Evolutionary conservation across 2,113 vertebrate species (phyloP).

Genomic region (Macquaria australasica): DNA sequence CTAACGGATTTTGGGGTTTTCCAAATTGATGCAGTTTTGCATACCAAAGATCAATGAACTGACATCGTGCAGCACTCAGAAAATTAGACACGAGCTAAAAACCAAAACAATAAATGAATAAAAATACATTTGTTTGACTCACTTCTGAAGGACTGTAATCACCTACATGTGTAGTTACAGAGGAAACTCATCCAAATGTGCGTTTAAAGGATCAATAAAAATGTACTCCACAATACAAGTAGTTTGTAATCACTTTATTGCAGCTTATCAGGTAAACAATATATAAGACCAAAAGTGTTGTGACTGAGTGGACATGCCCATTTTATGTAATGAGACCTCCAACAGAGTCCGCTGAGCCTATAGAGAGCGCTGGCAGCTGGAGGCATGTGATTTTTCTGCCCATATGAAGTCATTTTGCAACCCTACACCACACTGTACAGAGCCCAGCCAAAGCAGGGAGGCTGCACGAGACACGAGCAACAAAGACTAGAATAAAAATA

Average conservation of each 20-base stretch:
- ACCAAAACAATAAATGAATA: not conserved
- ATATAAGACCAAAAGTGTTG: conserved; percentile 85
- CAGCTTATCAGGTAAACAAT: conserved; percentile 82
- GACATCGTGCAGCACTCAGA: conserved; percentile 1
- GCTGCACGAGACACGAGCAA: conserved; percentile 71
- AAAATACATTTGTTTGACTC: not conserved
- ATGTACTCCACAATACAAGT: conserved; percentile 51
- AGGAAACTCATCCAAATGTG: conserved; percentile 3
- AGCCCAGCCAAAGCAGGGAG: conserved; percentile 67
- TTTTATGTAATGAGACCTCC: conserved; percentile 73
- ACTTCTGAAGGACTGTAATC: conserved; percentile 1
- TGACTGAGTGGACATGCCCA: conserved; percentile 76
- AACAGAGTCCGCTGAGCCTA: conserved; percentile 64
- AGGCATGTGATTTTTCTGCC: conserved; percentile 67
- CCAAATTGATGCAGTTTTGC: not conserved
- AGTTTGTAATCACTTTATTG: conserved; percentile 79
- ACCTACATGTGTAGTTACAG: not conserved
- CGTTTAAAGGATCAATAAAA: conserved; percentile 54
- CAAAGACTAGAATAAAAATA: conserved; percentile 74
- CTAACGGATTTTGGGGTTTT: conserved; percentile 39
- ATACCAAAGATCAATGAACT: conserved; percentile 41
- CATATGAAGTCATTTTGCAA: conserved; percentile 71
- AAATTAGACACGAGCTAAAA: conserved; percentile 4
- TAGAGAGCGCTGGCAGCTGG: conserved; percentile 64
- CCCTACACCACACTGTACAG: conserved; percentile 73